phyloP scores from a whole-genome alignment of 2,888 invertebrate genomes.

The Molorchus minor region DNA sequence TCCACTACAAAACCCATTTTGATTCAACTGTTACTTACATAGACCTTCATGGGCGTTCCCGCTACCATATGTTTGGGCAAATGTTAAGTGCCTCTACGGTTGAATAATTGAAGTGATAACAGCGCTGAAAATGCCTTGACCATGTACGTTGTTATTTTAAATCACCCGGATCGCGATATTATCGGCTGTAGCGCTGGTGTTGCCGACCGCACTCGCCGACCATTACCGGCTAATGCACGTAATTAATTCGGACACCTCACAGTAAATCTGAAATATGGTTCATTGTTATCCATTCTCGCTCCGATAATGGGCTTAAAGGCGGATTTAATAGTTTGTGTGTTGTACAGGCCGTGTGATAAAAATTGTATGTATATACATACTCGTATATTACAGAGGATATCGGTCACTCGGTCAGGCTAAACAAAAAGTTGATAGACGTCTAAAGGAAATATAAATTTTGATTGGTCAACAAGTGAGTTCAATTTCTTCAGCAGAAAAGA shows the following conservation, averaged over 20 bases:
- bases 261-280: slow-evolving; percentile 48
- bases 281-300: slow-evolving; percentile 37
- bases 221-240: slow-evolving; percentile 48
- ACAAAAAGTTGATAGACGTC: no score
- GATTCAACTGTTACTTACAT: no score
- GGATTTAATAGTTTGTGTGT: slow-evolving; percentile 20
- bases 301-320: slow-evolving; percentile 20
- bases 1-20: no score
- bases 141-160: slow-evolving; percentile 52
- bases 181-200: slow-evolving; percentile 47
- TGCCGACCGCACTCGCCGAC: slow-evolving; percentile 45
- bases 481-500: no score
- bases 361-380: no score
- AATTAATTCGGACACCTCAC: slow-evolving; percentile 48
- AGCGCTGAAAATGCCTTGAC: slow-evolving; percentile 44
- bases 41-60: no score
- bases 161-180: slow-evolving; percentile 50
- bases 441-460: no score
- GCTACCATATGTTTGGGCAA: slow-evolving; percentile 19
- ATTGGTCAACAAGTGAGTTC: no score
- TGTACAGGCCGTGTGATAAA: slow-evolving; percentile 5
- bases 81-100: slow-evolving; percentile 13
- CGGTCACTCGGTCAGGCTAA: no score
- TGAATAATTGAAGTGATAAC: slow-evolving; percentile 45
- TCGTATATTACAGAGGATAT: no score